Evolutionary conservation across 1,140 invertebrate genomes (phyloP).

Genomic region (Cephus cinctus): DNA sequence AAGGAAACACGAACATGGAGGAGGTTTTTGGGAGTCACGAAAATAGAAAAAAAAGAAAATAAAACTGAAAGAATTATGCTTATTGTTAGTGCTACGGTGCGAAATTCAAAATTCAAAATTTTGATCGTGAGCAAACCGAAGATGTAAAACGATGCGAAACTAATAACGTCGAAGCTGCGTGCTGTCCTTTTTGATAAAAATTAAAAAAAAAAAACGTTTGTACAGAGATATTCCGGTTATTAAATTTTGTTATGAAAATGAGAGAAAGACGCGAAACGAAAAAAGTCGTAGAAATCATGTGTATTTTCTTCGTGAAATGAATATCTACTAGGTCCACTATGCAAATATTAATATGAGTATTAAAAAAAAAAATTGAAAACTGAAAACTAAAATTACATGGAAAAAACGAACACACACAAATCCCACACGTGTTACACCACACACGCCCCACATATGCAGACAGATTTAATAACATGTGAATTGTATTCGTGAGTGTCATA

Average conservation of each 20-base stretch:
- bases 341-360: constrained; percentile 49
- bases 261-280: constrained; percentile 14
- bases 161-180: constrained; percentile 24
- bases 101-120: constrained; percentile 55
- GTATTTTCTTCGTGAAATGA: constrained; percentile 56
- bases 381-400: too few species aligned
- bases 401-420: too few species aligned
- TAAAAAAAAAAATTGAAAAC: constrained; percentile 39
- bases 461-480: constrained; percentile 32
- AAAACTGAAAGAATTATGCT: neutral
- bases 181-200: constrained; percentile 50
- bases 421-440: too few species aligned
- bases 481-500: constrained; percentile 56
- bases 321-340: constrained; percentile 51
- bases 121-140: constrained; percentile 38
- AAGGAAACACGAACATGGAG: constrained; percentile 24
- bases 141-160: constrained; percentile 15
- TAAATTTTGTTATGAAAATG: constrained; percentile 53
- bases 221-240: constrained; percentile 58
- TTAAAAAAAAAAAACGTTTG: constrained; percentile 46
- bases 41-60: constrained; percentile 8
- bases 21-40: constrained; percentile 11
- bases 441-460: neutral
- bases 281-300: constrained; percentile 46
- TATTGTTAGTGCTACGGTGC: too few species aligned